Evolutionary conservation across 2,113 vertebrate species (phyloP), one percentile per base, ranked within the genome.

Genomic region (Heterotilapia buettikoferi): DNA sequence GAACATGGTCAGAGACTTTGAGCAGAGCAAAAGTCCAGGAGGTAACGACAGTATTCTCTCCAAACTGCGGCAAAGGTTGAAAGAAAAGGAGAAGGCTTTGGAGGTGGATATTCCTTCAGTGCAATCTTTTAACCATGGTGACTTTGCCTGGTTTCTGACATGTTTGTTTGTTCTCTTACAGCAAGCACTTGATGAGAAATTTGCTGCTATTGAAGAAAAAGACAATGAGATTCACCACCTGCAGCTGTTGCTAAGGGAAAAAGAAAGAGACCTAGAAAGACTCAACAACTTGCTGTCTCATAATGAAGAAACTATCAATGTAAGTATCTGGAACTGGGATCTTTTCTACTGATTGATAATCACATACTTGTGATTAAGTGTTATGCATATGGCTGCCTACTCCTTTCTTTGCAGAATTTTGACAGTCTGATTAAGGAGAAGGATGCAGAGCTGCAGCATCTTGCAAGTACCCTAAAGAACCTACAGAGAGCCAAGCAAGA

Each of bases 341-440:
- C 45, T 78, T 78, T 78, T 78, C 26, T 31, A 1, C 52, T 78
- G 45, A 19, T 31, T 78, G 26, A 19, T 78, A 71, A 40, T 47
- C 6, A 24, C 9, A 31, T 14, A 12, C 4, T 86, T 80, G 80
- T 14, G 26, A 16, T 68, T 21, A 66, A 66, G 7, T 80, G 29
- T 9, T 4, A 54, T 82, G 3, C 7, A 36, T 80, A 9, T n/a
- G n/a, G n/a, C n/a, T n/a, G n/a, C n/a, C 12, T 1, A 26, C 50
- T 73, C 16, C 4, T 85, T 5, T 80, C 6, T 21, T 8, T 59
- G 1, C 93, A 98, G 98, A 97, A 95, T 90, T 96, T 97, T 43
- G 96, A 98, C 83, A 92, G 91, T 63, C 71, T 96, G 24, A 92
- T 98, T 86, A 97, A 94, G 92, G 98, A 97, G 93, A 97, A 98